Percentiles rank a stretch among this genome's conserved stretches.
These are phyloP conservation scores for Poeciliopsis turneri DNA, from an alignment of 2,797 vertebrate species.

Conservation along the genomic window DNA sequence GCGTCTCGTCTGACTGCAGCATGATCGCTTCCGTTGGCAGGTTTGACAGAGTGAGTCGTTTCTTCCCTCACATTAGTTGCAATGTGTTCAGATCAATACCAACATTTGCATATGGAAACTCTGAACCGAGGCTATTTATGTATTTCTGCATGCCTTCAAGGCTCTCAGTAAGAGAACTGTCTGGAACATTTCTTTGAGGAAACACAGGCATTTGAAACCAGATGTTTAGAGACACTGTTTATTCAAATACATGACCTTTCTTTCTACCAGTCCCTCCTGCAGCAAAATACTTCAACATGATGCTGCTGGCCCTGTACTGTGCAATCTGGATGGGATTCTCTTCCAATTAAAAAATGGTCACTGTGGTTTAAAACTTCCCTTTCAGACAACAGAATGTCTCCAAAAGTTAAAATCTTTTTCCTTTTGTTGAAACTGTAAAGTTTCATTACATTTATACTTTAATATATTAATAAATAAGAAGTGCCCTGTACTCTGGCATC, in stretches of 20 bases:
- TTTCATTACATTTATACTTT: not conserved
- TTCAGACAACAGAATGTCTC: not conserved
- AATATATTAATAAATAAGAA: not conserved
- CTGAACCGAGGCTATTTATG: not conserved
- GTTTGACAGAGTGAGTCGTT: slow-evolving; percentile 82
- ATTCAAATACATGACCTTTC: not conserved
- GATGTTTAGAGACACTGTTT: not conserved
- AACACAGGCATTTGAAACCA: not conserved
- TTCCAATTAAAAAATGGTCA: not conserved
- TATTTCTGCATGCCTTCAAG: not conserved
- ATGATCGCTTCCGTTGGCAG: slow-evolving; percentile 93
- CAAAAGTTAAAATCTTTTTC: not conserved
- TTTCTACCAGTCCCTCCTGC: not conserved
- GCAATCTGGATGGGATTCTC: not conserved
- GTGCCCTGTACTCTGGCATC: not conserved
- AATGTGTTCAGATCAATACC: not conserved
- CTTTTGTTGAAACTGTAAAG: not conserved
- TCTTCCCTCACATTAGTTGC: not conserved
- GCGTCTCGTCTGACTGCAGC: slow-evolving; percentile 92
- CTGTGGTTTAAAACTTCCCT: not conserved
- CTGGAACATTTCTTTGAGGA: not conserved
- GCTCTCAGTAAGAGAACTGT: not conserved
- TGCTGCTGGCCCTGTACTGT: not conserved
- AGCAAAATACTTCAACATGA: not conserved
- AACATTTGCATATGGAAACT: not conserved